Base-by-base conservation (phyloP, 2,797 vertebrate species). In the Sebastes iracundus region DNA sequence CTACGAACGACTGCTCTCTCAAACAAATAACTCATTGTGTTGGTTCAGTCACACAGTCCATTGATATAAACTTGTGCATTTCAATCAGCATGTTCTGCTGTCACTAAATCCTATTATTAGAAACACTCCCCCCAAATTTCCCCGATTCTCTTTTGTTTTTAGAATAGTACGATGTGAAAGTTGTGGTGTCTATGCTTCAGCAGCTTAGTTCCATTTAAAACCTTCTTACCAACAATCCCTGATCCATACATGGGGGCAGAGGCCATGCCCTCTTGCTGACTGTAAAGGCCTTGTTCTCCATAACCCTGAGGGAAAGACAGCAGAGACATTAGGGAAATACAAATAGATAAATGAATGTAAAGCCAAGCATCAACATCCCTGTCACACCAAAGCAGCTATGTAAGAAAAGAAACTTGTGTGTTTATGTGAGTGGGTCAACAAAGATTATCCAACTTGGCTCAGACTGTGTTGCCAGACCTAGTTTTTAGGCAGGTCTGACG, bases 161-260 rank as follows among this genome's bases (percentile, higher is more conserved):
- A 27, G 5, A 72, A 16, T 59, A 52, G 63, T 9, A 70, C 2
- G 2, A 73, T 66, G 62, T 81, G 27, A 83, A 78, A 75, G 75
- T 55, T 77, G 42, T 73, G 49, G 23, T 75, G n/a, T 66, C 30
- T 52, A 4, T 55, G 32, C 30, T 78, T 78, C 18, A 68, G 75
- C 38, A 78, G 8, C 33, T 73, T n/a, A 35, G 13, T 66, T 86
- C 16, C 71, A 72, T 77, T 58, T 16, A 76, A 83, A 69, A 52
- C 38, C 18, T 65, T 55, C 93, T 92, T 92, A 99, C 98, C 98
- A 84, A 95, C 96, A 7, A 98, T 95, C 58, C 97, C 97, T 7
- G 97, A 89, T 79, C 96, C 96, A 90, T 97, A 97, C 90, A 98
- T 96, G 0, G 97, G 88, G 2, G 97, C 95, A 0, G 97, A 95